Conservation (phyloP, 2,888 invertebrate species). For the Tetranychus truncatus region DNA sequence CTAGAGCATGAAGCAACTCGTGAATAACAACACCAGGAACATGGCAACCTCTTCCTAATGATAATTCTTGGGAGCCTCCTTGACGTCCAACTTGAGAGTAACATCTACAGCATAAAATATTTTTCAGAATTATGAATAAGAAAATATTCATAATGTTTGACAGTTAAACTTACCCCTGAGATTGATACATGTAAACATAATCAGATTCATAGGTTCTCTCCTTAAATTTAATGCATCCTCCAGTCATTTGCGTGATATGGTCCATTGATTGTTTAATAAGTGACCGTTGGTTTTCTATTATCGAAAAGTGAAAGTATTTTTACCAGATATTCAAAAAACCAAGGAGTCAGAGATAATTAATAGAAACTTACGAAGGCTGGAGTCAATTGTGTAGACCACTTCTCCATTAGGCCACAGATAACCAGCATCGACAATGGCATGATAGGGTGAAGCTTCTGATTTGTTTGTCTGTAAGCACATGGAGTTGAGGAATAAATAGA, state of each 20-base stretch:
- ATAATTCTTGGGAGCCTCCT: slow-evolving; percentile 13
- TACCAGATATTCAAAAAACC: not conserved
- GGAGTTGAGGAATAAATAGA: slow-evolving; percentile 1
- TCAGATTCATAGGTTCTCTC: not conserved
- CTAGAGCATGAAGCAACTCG: slow-evolving; percentile 11
- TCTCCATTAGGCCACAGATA: slow-evolving; percentile 13
- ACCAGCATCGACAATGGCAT: not conserved
- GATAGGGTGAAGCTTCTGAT: slow-evolving; percentile 6
- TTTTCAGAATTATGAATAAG: not conserved
- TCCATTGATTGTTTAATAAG: slow-evolving; percentile 11
- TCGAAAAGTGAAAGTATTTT: not conserved
- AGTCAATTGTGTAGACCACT: slow-evolving; percentile 11
- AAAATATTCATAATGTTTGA: too few relatives aligned
- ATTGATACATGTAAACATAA: slow-evolving; percentile 8
- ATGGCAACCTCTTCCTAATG: slow-evolving; percentile 10
- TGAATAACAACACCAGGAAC: slow-evolving; percentile 12
- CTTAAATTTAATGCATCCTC: slow-evolving; percentile 11
- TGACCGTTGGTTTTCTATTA: not conserved
- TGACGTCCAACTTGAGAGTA: slow-evolving; percentile 10
- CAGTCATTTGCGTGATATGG: not conserved
- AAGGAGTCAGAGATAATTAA: not conserved
- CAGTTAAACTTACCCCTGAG: slow-evolving; percentile 2
- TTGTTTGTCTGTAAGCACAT: slow-evolving; percentile 6
- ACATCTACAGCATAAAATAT: not conserved
- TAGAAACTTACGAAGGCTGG: not conserved